Conservation (phyloP, 2,888 invertebrate species). For the Drosophila multiciliata region DNA sequence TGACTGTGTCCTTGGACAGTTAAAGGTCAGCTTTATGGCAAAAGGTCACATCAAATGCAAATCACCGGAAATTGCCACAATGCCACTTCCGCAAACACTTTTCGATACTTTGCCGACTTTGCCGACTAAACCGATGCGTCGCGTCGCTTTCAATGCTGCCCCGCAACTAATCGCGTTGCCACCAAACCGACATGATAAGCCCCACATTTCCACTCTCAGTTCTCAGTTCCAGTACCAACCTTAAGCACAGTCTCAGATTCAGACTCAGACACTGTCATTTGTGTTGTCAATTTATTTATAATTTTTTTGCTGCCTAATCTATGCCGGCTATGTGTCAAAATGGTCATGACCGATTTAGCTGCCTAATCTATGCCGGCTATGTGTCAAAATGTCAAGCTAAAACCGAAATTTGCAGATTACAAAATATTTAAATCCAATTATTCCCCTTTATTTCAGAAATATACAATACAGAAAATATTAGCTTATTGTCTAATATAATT, state of each 20-base stretch:
- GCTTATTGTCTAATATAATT: neutral
- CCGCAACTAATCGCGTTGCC: slow-evolving; percentile 64
- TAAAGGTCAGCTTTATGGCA: slow-evolving; percentile 19
- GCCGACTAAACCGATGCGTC: slow-evolving; percentile 24
- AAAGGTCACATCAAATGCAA: slow-evolving; percentile 39
- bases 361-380: slow-evolving; percentile 35
- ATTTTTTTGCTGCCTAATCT: slow-evolving; percentile 9
- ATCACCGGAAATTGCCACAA: slow-evolving; percentile 42
- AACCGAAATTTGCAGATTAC: too few species aligned
- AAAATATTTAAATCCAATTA: neutral
- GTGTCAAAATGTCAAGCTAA: slow-evolving; percentile 70
- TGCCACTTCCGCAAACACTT: slow-evolving; percentile 45
- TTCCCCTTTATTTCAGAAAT: neutral
- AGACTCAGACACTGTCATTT: slow-evolving; percentile 8
- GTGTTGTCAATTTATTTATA: slow-evolving; percentile 8
- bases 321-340: slow-evolving; percentile 65
- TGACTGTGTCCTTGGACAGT: slow-evolving; percentile 27
- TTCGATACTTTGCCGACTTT: slow-evolving; percentile 26
- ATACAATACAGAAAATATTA: neutral
- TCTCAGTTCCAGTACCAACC: neutral
- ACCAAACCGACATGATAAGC: slow-evolving; percentile 35
- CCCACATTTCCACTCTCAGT: slow-evolving; percentile 1
- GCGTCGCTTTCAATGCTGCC: slow-evolving; percentile 43
- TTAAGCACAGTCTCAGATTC: neutral
- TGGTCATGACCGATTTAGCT: slow-evolving; percentile 68